Percentiles rank a stretch among this genome's conserved stretches.
Evolutionary conservation across 2,113 vertebrate genomes (phyloP).

Genomic region (Empidonax traillii): DNA sequence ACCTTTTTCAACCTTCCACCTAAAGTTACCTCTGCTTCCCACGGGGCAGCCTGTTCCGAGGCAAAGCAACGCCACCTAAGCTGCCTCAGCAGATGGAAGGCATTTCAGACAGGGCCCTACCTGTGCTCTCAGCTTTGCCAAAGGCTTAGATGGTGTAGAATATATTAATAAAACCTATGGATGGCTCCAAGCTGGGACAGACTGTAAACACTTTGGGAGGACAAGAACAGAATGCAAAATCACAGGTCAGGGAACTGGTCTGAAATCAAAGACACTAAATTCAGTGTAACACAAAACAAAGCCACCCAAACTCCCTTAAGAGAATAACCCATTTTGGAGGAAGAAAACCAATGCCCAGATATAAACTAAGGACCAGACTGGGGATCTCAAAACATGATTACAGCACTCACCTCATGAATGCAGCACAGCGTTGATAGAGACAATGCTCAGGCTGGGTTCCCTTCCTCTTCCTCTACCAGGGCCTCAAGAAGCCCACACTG

Average conservation of each 20-base stretch:
- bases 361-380: not conserved
- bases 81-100: not conserved
- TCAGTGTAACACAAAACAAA: not conserved
- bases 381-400: not conserved
- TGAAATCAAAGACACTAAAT: not conserved
- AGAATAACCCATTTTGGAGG: not conserved
- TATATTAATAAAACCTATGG: not conserved
- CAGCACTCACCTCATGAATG: not conserved
- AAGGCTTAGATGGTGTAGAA: not conserved
- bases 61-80: not conserved
- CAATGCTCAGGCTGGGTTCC: not conserved
- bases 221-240: not conserved
- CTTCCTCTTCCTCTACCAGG: not conserved
- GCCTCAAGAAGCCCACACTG: not conserved
- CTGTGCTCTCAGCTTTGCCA: not conserved
- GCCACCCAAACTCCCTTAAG: not conserved
- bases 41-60: rapidly evolving
- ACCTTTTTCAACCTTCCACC: not conserved
- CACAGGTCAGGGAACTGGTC: not conserved
- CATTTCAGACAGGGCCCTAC: not conserved
- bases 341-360: not conserved
- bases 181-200: not conserved
- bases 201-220: not conserved
- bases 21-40: not conserved
- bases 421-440: not conserved